Evolutionary conservation across 2,888 invertebrate species (phyloP), one percentile per base, ranked within the genome.

Genomic region (Eutolmus rufibarbis): DNA sequence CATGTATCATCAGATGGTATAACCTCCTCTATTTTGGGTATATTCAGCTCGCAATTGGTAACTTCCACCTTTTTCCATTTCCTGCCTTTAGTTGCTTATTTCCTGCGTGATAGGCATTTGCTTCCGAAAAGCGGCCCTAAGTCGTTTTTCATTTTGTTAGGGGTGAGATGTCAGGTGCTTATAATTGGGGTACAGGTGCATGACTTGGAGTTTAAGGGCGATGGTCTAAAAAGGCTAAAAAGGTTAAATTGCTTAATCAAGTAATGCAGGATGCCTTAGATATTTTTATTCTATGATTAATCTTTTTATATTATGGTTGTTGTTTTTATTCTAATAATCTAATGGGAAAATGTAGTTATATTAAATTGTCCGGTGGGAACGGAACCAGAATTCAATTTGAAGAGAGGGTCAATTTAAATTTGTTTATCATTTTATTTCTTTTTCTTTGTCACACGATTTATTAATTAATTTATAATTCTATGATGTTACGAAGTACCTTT

Each of bases 51-150:
- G 28, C 19, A 51, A 51, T 19, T 51, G 56, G 37, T 56, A 78
- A n/a, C 76, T 34, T 34, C 84, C 86, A 43, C 34, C 31, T 84
- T 86, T 88, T 86, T 84, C 87, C 84, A 88, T 88, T 88, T 88
- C 88, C 88, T 74, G 82, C 84, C 43, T 43, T 40, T 57, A 84
- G 84, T 84, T 84, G 34, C 84, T 66, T 12, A 66, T 84, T 84
- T 74, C 84, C 84, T 84, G 34, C 56, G 66, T 66, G 66, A 66
- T 66, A 66, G 66, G 66, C 66, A 66, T 57, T 31, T 34, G 57
- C 66, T 66, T 66, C 66, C 28, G 66, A 28, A 19, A 23, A 66
- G 9, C 23, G 66, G 28, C 23, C 8, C 14, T 23, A 66, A 23
- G 66, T 66, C 66, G 66, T 66, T 66, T 66, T 66, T 66, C 66